A percentile compares a stretch with the other conserved stretches of the same genome.
These are phyloP conservation scores for Hartigia nigra DNA, from an alignment of 2,888 invertebrate species.

Conservation along the genomic window DNA sequence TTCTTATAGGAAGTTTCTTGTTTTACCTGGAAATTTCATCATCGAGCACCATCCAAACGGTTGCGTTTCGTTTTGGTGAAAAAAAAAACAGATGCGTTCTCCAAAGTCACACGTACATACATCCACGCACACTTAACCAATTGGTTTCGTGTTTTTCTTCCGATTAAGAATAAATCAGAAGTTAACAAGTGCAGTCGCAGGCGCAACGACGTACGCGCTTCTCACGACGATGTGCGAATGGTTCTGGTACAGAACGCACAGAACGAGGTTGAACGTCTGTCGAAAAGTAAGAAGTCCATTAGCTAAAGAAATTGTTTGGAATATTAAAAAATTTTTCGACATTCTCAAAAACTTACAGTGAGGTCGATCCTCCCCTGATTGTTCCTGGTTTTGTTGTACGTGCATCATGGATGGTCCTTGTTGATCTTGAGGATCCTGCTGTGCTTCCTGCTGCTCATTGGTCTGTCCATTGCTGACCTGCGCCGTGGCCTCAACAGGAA, in stretches of 20 bases:
- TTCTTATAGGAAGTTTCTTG: no score
- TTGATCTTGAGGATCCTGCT: slow-evolving; percentile 56
- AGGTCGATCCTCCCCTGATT: slow-evolving; percentile 74
- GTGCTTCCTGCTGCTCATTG: slow-evolving; percentile 44
- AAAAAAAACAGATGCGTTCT: no score
- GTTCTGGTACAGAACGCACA: slow-evolving; percentile 72
- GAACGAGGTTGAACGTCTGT: slow-evolving; percentile 86
- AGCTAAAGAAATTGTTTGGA: slow-evolving; percentile 2
- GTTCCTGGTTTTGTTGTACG: slow-evolving; percentile 68
- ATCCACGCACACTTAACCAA: slow-evolving; percentile 14
- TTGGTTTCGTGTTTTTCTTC: slow-evolving; percentile 8
- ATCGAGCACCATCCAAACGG: no score
- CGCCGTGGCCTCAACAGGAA: slow-evolving; percentile 56
- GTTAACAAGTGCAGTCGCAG: slow-evolving; percentile 78
- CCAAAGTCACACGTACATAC: no score
- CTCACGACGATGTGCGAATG: slow-evolving; percentile 68
- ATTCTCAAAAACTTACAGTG: slow-evolving; percentile 75
- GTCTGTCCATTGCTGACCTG: slow-evolving; percentile 52
- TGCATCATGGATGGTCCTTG: slow-evolving; percentile 65
- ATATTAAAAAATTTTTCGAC: slow-evolving; percentile 8
- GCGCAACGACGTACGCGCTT: slow-evolving; percentile 81
- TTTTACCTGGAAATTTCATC: no score
- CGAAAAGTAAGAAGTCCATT: slow-evolving; percentile 50
- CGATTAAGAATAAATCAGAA: slow-evolving; percentile 9
- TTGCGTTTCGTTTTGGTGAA: no score